These are phyloP conservation scores for Microctenopoma lineatum DNA, from an alignment of 2,797 vertebrate genomes.

Conservation along the genomic window DNA sequence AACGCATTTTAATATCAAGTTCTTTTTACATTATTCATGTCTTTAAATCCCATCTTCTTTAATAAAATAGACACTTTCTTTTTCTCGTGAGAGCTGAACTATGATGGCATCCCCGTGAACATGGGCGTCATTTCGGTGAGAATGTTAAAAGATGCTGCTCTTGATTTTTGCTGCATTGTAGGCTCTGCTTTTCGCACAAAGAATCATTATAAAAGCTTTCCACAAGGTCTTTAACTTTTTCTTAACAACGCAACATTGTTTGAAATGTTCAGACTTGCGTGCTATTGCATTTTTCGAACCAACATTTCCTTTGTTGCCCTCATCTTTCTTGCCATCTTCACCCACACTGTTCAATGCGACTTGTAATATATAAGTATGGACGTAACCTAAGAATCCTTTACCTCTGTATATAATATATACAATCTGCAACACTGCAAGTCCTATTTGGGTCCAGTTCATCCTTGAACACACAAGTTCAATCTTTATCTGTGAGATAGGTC, in stretches of 20 bases:
- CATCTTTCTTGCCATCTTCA: constrained; percentile 36
- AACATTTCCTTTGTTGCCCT: constrained; percentile 13
- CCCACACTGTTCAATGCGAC: constrained; percentile 21
- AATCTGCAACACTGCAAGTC: constrained; percentile 22
- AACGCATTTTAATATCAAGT: background rate
- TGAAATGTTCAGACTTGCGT: constrained; percentile 5
- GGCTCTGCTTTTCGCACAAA: background rate
- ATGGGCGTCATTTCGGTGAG: background rate
- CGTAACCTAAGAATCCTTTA: constrained; percentile 32
- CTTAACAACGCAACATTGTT: background rate
- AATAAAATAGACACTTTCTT: background rate
- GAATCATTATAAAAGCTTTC: background rate
- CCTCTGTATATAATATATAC: background rate
- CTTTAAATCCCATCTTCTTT: too few species aligned
- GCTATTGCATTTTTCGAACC: background rate
- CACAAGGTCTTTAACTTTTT: constrained; percentile 7
- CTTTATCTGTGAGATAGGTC: constrained; percentile 33
- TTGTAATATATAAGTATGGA: constrained; percentile 36
- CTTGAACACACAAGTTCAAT: constrained; percentile 29
- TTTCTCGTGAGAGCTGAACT: background rate
- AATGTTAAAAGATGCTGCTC: background rate
- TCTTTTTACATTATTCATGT: constrained; percentile 1
- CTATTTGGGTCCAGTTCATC: constrained; percentile 33
- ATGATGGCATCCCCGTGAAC: background rate
- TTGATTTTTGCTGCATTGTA: background rate